Evolutionary conservation across 2,797 vertebrate genomes (phyloP), one percentile per base, ranked within the genome.

Genomic region (Oryzias dopingdopingensis): DNA sequence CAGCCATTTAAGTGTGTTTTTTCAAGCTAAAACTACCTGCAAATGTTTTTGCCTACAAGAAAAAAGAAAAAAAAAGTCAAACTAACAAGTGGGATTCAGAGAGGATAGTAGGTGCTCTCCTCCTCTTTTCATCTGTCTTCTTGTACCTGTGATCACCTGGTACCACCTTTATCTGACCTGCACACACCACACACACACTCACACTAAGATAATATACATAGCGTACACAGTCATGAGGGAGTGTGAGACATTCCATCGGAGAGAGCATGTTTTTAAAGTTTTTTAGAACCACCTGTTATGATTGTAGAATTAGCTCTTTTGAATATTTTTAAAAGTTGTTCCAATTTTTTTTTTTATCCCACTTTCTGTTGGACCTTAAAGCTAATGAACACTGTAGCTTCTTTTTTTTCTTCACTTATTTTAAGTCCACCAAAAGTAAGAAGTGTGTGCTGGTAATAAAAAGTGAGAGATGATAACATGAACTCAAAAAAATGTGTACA

Each of bases 131-230:
- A 56, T 59, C 51, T 42, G 24, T 70, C 53, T 67, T 56, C 47
- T 70, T 78, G 87, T 90, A 89, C 86, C 87, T 88, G 79, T 54
- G 70, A 77, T 86, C 72, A 81, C 82, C 85, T 85, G 86, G 86
- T 84, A 88, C 84, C 67, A 79, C 81, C 82, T 84, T 59, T 49
- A 46, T 56, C 71, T 86, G 74, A 81, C 76, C 72, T 59, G 59
- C 49, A 72, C 75, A 57, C 23, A n/a, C 62, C 55, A 59, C 58
- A 66, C 58, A 57, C 55, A 57, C 48, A 58, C 53, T 45, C 58
- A 60, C 72, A 62, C 61, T 57, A 29, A 52, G 15, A 75, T 37
- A 59, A 41, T 49, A 29, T 45, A 59, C 62, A 65, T 48, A 53
- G 44, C 50, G 51, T 15, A 59, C 59, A 52, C 77, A 77, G 80